Base-by-base conservation (phyloP, 2,888 invertebrate species). In the Xanthorhoe designata region DNA sequence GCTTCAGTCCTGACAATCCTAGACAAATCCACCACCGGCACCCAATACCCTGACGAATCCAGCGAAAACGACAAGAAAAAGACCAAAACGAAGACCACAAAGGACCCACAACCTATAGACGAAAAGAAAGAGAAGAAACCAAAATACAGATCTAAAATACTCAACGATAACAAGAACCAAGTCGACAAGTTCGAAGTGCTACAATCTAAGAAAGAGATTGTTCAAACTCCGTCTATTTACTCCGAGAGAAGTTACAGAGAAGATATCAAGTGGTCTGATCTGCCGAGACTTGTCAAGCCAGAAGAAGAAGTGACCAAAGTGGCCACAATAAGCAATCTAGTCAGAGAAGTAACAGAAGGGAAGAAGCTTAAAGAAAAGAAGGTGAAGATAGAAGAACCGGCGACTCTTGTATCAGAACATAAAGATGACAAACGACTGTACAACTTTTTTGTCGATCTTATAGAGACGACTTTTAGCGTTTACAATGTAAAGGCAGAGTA, bases 401-500 rank as follows among this genome's bases (percentile, higher is more conserved):
- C 61, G 0, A 85, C 82, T 0, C 32, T 81, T 2, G 75, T 83
- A 0, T 63, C 72, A 0, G 72, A 78, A 2, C 69, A 71, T 0
- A 78, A 69, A 63, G 74, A 78, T 0, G 82, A 86, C 6, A 81
- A 80, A 17, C 76, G 78, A 9, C 50, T 90, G 0, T 90, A 88
- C 55, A 86, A 87, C 55, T 84, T 90, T 55, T 89, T 90, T 54
- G 84, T 88, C 0, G 87, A 91, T 73, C 57, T 90, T 8, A 53
- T 90, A 3, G 83, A 90, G 70, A 84, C 84, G 0, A 86, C 88
- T 0, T 81, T 88, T 0, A 84, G 75, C 58, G 81, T 81, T 1
- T 86, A 83, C 53, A 83, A 87, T 24, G 75, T 80, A 0, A 77
- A 82, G 51, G 60, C 76, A 0, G 74, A 79, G 1, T 67, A 62